Base-by-base conservation (phyloP, 2,888 invertebrate genomes). In the Herminia tarsipennalis region DNA sequence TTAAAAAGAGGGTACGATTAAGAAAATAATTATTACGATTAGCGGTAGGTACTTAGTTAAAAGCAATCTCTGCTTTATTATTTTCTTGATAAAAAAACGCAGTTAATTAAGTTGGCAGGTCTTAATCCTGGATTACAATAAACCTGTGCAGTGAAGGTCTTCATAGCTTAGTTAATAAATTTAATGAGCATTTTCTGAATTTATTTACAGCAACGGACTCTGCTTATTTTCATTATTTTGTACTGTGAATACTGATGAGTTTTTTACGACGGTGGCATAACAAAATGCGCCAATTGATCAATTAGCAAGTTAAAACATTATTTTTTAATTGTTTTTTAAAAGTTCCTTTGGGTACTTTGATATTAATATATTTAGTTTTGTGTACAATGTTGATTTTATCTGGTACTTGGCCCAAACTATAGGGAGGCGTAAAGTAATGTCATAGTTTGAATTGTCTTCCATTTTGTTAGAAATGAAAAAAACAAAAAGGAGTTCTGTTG, bases 181-280 rank as follows among this genome's bases (percentile, higher is more conserved):
- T 73, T 76, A 73, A 78, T 70, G 62, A 73, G 70, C 49, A 54
- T 71, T 73, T 54, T 54, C 50, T 50, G 52, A 62, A 76, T 73
- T 73, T 66, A 71, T 58, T 74, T 52, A 58, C 48, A 37, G 33
- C 35, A 13, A 41, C 22, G 33, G 28, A 34, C 22, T 20, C 41
- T 38, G 39, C 42, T 40, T 29, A 40, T 53, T 67, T 52, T 56
- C 53, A 58, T 65, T 18, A 58, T 56, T 46, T 52, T 51, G 35
- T 38, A 34, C 8, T 10, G 8, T 5, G 22, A 16, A 34, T 13
- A 33, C n/a, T 16, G 1, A 10, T n/a, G 8, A 28, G 3, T 1
- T 13, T 0, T 13, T 13, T 28, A 20, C 8, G 9, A n/a, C n/a
- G n/a, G n/a, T n/a, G n/a, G n/a, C n/a, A n/a, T n/a, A n/a, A n/a